A percentile compares a stretch with the other conserved stretches of the same genome.
phyloP scores from a whole-genome alignment of 1,140 invertebrate genomes.

The Alviniconcha marisindica region DNA sequence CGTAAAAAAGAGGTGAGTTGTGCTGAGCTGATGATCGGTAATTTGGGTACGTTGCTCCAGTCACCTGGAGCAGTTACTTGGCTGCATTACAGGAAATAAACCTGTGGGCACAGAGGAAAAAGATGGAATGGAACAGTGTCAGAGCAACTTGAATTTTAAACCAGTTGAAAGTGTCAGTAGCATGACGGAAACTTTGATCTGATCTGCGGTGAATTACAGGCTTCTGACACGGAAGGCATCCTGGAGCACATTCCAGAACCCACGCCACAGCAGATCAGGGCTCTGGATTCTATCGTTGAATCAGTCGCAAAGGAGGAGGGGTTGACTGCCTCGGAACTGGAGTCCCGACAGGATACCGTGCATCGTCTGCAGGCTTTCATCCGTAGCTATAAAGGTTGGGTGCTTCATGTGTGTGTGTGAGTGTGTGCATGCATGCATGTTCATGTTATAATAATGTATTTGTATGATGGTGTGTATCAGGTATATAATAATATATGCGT shows the following conservation, averaged over 20 bases:
- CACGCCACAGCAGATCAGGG: slow-evolving; percentile 51
- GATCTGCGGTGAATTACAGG: no score
- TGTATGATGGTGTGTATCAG: no score
- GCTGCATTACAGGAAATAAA: no score
- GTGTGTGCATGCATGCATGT: not conserved
- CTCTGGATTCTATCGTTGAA: slow-evolving; percentile 59
- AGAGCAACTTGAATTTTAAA: no score
- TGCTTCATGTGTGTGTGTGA: not conserved
- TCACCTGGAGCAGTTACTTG: no score
- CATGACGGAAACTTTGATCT: no score
- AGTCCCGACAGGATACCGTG: slow-evolving; percentile 46
- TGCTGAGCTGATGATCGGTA: no score
- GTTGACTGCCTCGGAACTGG: slow-evolving; percentile 50
- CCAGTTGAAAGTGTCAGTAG: no score
- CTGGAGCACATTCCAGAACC: slow-evolving; percentile 63
- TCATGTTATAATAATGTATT: no score
- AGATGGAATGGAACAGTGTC: no score
- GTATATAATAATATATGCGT: not conserved
- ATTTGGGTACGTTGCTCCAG: no score
- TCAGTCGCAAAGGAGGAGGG: slow-evolving; percentile 49
- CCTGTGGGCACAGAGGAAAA: no score
- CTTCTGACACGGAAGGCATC: slow-evolving; percentile 54
- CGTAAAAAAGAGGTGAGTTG: slow-evolving; percentile 66
- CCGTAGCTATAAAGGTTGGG: slow-evolving; percentile 15
- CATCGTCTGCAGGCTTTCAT: slow-evolving; percentile 49